Conservation (phyloP, 2,888 invertebrate species). For the Frankliniella fusca region DNA sequence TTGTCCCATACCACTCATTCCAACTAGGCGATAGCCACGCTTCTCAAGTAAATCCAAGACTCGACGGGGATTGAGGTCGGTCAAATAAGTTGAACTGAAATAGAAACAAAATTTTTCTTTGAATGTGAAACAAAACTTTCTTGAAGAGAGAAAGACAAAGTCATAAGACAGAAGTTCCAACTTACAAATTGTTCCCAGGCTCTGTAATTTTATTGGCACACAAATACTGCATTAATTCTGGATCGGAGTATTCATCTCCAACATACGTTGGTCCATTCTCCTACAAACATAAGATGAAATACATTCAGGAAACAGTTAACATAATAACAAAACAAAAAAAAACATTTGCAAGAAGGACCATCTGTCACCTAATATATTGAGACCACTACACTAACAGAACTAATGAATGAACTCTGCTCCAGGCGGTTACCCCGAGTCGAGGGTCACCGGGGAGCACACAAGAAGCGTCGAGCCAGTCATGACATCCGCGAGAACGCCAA, state of each 20-base stretch:
- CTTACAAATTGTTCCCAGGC: slow-evolving; percentile 44
- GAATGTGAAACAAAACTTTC: no score
- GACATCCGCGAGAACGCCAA: neutral
- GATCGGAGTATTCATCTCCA: slow-evolving; percentile 50
- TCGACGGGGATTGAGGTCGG: slow-evolving; percentile 46
- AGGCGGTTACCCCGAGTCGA: no score
- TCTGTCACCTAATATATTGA: neutral
- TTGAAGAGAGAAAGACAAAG: no score
- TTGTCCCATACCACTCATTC: slow-evolving; percentile 50
- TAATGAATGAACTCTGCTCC: neutral
- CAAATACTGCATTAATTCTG: slow-evolving; percentile 46
- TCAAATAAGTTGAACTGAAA: slow-evolving; percentile 45
- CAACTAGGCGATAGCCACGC: slow-evolving; percentile 47
- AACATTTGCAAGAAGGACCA: neutral
- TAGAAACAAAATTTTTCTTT: neutral
- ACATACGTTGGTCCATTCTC: slow-evolving; percentile 49
- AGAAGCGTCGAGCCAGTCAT: neutral
- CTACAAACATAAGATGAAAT: slow-evolving; percentile 38
- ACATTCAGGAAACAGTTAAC: neutral
- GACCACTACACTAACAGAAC: neutral
- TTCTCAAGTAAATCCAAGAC: slow-evolving; percentile 49
- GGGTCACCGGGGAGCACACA: neutral
- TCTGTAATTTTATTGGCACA: slow-evolving; percentile 44
- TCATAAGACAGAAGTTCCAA: neutral
- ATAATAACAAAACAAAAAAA: neutral